Evolutionary conservation across 2,888 invertebrate species (phyloP), one percentile per base, ranked within the genome.

Genomic region (Mycogona germanica): DNA sequence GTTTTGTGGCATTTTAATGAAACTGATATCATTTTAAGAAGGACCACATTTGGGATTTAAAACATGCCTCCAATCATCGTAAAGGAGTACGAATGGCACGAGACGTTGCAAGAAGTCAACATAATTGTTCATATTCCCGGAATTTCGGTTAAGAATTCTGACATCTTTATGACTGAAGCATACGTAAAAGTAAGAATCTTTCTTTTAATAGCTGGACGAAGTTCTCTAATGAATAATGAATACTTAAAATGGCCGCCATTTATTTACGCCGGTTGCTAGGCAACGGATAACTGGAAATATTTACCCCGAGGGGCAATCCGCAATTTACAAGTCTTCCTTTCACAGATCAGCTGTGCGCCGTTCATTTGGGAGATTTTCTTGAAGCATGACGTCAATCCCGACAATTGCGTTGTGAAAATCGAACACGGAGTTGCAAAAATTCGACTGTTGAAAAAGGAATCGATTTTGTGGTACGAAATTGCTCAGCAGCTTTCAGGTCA

Each of bases 11-110:
- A n/a, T n/a, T n/a, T n/a, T n/a, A n/a, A n/a, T n/a, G n/a, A n/a
- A n/a, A n/a, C n/a, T n/a, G n/a, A n/a, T n/a, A n/a, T n/a, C n/a
- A n/a, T n/a, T n/a, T n/a, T 35, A 35, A 35, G 12, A 35, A 35
- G 12, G 35, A 35, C 35, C 35, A 35, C 14, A 35, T 12, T 35
- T n/a, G n/a, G n/a, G n/a, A n/a, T n/a, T n/a, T n/a, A n/a, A n/a
- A 42, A 29, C 3, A 51, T 51, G 51, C 21, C 51, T n/a, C 81
- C 83, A n/a, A 77, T 84, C 60, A 61, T 83, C 60, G 74, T 87
- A 1, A 82, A 81, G 71, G 80, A 86, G 71, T 82, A 75, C 64
- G 76, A 75, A 35, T 88, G 87, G 87, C 78, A 77, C 37, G 84
- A 88, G 73, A 80, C 80, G 1, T 70, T 73, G 14, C 72, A 73